Percentiles rank a stretch among this genome's conserved stretches.
Conservation (phyloP, 2,888 invertebrate genomes). For the Drosophila lacicola region DNA sequence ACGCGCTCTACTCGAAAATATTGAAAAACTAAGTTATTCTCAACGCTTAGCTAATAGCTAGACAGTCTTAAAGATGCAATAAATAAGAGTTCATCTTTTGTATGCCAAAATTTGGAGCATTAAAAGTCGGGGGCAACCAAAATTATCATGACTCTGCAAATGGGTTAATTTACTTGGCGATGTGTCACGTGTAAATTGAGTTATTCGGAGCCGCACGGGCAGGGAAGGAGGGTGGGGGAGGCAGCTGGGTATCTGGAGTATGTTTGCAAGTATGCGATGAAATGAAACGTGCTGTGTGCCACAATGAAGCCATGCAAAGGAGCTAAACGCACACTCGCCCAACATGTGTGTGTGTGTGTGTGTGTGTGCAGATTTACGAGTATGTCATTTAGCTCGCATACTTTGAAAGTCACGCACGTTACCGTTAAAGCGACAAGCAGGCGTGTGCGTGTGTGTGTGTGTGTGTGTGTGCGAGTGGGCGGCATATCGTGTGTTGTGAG, state of each 20-base stretch:
- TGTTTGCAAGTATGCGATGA: conserved; percentile 63
- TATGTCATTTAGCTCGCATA: conserved; percentile 72
- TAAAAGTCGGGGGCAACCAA: not conserved
- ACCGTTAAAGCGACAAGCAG: conserved; percentile 55
- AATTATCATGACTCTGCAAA: conserved; percentile 35
- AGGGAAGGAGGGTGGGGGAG: not conserved
- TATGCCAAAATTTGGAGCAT: not conserved
- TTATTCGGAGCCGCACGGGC: conserved; percentile 52
- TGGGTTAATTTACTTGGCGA: conserved; percentile 64
- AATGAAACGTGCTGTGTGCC: conserved; percentile 79
- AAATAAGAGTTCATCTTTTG: not conserved
- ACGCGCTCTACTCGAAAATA: no score
- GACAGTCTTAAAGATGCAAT: not conserved
- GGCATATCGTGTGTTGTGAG: conserved; percentile 27
- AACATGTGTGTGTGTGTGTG: conserved; percentile 7
- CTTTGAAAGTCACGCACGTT: conserved; percentile 78
- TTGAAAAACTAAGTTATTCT: no score
- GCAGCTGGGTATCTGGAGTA: conserved; percentile 26
- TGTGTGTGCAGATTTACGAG: conserved; percentile 63
- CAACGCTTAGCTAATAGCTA: not conserved
- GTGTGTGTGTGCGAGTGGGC: conserved; percentile 26
- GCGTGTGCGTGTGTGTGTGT: conserved; percentile 15
- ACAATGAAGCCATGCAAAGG: conserved; percentile 79
- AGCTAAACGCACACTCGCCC: conserved; percentile 41
- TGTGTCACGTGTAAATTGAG: conserved; percentile 81